phyloP scores from a whole-genome alignment of 1,140 invertebrate species.

The Drosophila tristis region DNA sequence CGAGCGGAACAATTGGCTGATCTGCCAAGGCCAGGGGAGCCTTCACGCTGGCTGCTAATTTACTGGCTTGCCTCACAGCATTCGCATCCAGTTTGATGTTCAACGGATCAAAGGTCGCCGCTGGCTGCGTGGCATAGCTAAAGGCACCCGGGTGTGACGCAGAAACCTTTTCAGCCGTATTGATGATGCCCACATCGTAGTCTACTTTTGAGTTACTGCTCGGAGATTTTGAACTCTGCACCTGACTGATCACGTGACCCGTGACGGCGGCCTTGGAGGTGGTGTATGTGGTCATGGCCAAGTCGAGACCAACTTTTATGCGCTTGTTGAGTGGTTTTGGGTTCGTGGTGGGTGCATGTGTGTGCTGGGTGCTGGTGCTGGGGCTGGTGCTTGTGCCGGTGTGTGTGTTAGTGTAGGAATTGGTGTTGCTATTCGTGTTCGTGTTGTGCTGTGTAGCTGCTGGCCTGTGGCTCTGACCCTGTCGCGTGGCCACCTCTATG shows the following conservation, averaged over 20 bases:
- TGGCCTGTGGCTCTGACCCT: conserved; percentile 27
- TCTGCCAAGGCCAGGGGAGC: conserved; percentile 7
- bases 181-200: conserved; percentile 35
- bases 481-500: conserved; percentile 21
- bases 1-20: conserved; percentile 16
- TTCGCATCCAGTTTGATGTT: conserved; percentile 24
- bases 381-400: no score
- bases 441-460: conserved; percentile 30
- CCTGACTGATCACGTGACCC: conserved; percentile 37
- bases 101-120: not conserved
- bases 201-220: conserved; percentile 28
- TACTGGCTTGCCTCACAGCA: conserved; percentile 15
- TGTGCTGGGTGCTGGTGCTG: no score
- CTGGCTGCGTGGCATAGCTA: not conserved
- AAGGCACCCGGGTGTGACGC: not conserved
- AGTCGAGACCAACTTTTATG: conserved; percentile 23
- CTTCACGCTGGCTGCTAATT: not conserved
- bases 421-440: conserved; percentile 28
- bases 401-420: conserved; percentile 2
- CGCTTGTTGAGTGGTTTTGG: conserved; percentile 11
- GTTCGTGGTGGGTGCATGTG: no score
- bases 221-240: not conserved
- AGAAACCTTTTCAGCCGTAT: not conserved
- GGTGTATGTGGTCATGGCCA: conserved; percentile 50
- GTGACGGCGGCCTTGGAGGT: conserved; percentile 30